Evolutionary conservation across 2,888 invertebrate genomes (phyloP).

Genomic region (Rhamphomyia laevipes): DNA sequence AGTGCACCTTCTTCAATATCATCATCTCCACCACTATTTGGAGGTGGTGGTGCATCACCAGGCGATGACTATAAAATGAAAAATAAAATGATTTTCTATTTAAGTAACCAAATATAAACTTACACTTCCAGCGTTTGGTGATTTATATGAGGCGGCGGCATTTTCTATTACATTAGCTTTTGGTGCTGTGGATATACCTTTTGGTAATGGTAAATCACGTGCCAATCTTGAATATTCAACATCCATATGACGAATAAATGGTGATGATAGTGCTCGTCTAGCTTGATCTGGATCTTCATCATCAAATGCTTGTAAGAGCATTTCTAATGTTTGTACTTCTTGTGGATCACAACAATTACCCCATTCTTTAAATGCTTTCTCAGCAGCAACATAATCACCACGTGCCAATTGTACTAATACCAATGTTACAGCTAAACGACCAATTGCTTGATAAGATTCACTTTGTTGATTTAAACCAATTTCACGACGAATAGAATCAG

Average conservation of each 20-base stretch:
- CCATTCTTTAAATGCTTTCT: constrained; percentile 84
- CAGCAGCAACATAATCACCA: constrained; percentile 89
- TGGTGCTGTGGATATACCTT: constrained; percentile 45
- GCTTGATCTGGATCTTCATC: constrained; percentile 79
- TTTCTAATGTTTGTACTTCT: constrained; percentile 69
- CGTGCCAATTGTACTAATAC: constrained; percentile 83
- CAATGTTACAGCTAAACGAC: constrained; percentile 76
- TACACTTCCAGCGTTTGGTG: constrained; percentile 19
- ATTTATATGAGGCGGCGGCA: constrained; percentile 47
- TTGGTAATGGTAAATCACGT: constrained; percentile 54
- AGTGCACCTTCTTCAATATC: background rate
- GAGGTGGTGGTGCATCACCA: background rate
- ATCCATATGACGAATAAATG: constrained; percentile 87
- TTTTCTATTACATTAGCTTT: constrained; percentile 52
- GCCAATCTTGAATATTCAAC: constrained; percentile 75
- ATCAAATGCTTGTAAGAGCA: constrained; percentile 62
- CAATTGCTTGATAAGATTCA: constrained; percentile 68
- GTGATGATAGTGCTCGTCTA: constrained; percentile 56
- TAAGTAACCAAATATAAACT: background rate
- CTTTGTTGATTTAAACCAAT: constrained; percentile 75
- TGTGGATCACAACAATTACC: constrained; percentile 76
- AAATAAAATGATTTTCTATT: background rate
- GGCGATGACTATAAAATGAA: background rate
- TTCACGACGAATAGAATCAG: constrained; percentile 74
- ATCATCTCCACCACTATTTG: background rate